These are phyloP conservation scores for Apamea sordens DNA, from an alignment of 2,888 invertebrate genomes.

Conservation along the genomic window DNA sequence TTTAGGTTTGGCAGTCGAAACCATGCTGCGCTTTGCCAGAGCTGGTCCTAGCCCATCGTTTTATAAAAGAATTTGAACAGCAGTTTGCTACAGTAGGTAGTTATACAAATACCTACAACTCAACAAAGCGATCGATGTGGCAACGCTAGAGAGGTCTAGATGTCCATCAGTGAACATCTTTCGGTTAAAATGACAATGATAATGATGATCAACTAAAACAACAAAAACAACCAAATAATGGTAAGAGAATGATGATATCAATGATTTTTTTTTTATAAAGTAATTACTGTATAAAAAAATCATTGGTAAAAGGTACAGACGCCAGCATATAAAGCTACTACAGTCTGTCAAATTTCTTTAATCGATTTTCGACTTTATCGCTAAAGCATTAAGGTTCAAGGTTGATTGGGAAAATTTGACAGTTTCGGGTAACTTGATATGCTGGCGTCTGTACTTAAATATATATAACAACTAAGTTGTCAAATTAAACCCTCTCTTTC, in stretches of 20 bases:
- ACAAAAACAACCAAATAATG: neutral
- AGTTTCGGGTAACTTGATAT: no score
- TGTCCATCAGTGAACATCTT: neutral
- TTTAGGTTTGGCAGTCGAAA: neutral
- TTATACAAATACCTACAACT: neutral
- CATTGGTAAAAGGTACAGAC: no score
- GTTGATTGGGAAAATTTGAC: no score
- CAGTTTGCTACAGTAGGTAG: neutral
- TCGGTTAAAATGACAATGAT: neutral
- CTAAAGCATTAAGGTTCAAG: no score
- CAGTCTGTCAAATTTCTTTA: no score
- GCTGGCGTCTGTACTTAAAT: no score
- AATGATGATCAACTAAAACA: neutral
- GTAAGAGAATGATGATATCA: neutral
- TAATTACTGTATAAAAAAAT: no score
- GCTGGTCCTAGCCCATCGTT: neutral
- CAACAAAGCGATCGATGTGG: neutral
- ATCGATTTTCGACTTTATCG: no score
- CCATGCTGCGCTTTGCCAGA: neutral
- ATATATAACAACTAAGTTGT: no score
- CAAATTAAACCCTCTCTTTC: no score
- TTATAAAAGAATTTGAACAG: neutral
- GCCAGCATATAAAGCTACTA: no score
- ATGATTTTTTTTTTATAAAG: neutral
- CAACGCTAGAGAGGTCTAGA: neutral